phyloP scores from a whole-genome alignment of 2,888 invertebrate species.

The Melieria omissa region DNA sequence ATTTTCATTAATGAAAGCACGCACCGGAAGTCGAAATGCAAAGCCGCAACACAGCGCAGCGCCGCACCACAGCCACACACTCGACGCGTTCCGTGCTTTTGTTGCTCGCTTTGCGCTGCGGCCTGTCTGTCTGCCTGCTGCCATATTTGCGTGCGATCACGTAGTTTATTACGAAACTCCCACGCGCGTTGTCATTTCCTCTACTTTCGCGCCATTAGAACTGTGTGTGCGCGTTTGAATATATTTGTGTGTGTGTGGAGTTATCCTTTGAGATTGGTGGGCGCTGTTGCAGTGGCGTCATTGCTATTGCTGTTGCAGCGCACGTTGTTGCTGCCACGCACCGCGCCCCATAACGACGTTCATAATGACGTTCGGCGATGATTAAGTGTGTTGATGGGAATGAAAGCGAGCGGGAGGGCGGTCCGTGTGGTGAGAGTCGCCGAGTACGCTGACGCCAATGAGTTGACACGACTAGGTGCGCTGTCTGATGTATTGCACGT shows the following conservation, averaged over 20 bases:
- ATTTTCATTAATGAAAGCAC: constrained; percentile 5
- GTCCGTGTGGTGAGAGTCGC: too few species aligned
- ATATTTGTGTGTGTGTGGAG: background rate
- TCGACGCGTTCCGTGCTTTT: background rate
- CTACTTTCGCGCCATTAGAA: background rate
- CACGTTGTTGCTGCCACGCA: background rate
- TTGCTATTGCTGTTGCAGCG: background rate
- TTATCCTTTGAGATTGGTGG: constrained; percentile 5
- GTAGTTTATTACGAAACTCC: constrained; percentile 23
- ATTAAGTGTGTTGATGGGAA: too few species aligned
- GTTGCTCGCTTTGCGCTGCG: background rate
- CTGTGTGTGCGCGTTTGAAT: background rate
- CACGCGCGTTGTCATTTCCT: constrained; percentile 6
- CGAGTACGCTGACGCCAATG: background rate
- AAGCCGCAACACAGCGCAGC: background rate
- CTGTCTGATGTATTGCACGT: background rate
- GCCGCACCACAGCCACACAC: background rate
- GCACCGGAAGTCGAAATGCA: background rate
- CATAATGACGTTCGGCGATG: too few species aligned
- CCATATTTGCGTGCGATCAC: constrained; percentile 13
- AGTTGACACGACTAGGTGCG: constrained; percentile 15
- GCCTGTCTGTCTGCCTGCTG: background rate
- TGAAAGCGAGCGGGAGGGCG: too few species aligned
- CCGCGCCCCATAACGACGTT: too few species aligned
- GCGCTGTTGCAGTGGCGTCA: background rate